Evolutionary conservation across 2,888 invertebrate genomes (phyloP), one percentile per base, ranked within the genome.

Genomic region (Esperia sulphurella): DNA sequence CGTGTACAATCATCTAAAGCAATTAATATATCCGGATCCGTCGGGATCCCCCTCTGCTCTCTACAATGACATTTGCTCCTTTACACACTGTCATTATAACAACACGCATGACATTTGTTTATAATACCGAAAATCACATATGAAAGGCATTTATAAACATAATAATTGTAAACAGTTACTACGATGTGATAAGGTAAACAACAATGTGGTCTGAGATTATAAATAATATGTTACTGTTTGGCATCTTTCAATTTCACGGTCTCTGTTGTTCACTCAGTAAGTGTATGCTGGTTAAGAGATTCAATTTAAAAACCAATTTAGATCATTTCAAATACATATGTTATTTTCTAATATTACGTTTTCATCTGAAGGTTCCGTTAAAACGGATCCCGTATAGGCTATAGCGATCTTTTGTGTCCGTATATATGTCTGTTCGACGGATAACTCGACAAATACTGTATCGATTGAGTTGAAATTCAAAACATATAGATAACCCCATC

Each of bases 11-110:
- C 67, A 69, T 73, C 63, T 65, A 59, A 61, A 63, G 71, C 68
- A 72, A 75, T 75, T 75, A 76, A 72, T 76, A 75, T 68, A 68
- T 72, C 72, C 75, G 71, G 69, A 68, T 67, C 59, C 62, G 71
- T 58, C 66, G 54, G 58, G 39, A 37, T 43, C 45, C 51, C 48
- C 48, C 43, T 28, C 14, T 37, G 43, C 14, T 57, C 52, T 55
- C 63, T 68, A 59, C 53, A 59, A 62, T 59, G 51, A 52, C 52
- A 52, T 52, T 50, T 46, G 52, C 46, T 51, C 48, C 42, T n/a
- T n/a, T n/a, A n/a, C 44, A 52, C 44, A 53, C 38, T 49, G 35
- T 50, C 45, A 50, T 13, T 31, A 35, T 35, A 21, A 21, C 21
- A 21, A 10, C 21, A 21, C 35, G 6, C 33, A 14, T 12, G 21